phyloP scores from a whole-genome alignment of 2,888 invertebrate genomes.

The Drosophila vallismaia region DNA sequence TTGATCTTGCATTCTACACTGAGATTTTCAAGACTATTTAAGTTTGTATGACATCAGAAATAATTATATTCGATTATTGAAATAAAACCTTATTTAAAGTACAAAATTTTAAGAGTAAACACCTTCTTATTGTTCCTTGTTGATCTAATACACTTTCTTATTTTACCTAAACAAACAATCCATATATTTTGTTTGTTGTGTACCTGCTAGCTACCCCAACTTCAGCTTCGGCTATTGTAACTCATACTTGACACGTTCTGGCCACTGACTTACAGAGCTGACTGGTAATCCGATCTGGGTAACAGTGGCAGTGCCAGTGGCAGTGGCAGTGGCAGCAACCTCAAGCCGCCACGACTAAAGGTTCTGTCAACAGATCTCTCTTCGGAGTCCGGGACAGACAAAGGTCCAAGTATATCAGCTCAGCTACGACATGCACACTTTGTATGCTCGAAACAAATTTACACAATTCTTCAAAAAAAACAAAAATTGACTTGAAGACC shows the following conservation, averaged over 20 bases:
- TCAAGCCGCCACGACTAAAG: conserved; percentile 50
- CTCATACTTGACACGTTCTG: conserved; percentile 38
- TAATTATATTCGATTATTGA: too few species aligned
- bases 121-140: neutral
- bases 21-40: neutral
- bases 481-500: conserved; percentile 37
- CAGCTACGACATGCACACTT: conserved; percentile 37
- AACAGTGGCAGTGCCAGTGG: conserved; percentile 35
- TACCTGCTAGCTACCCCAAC: conserved; percentile 4
- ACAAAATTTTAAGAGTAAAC: neutral
- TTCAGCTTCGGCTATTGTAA: conserved; percentile 19
- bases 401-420: conserved; percentile 33
- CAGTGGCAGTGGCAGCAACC: conserved; percentile 33
- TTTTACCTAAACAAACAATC: neutral
- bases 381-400: conserved; percentile 9
- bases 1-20: conserved; percentile 19
- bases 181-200: neutral
- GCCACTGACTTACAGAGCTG: conserved; percentile 27
- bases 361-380: conserved; percentile 50
- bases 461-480: conserved; percentile 54
- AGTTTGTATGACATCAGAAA: too few species aligned
- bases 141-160: neutral
- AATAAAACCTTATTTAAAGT: neutral
- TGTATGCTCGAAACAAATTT: conserved; percentile 61
- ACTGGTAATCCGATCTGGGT: conserved; percentile 13